phyloP scores from a whole-genome alignment of 1,140 invertebrate species.

The Drosophila pseudoananassae region DNA sequence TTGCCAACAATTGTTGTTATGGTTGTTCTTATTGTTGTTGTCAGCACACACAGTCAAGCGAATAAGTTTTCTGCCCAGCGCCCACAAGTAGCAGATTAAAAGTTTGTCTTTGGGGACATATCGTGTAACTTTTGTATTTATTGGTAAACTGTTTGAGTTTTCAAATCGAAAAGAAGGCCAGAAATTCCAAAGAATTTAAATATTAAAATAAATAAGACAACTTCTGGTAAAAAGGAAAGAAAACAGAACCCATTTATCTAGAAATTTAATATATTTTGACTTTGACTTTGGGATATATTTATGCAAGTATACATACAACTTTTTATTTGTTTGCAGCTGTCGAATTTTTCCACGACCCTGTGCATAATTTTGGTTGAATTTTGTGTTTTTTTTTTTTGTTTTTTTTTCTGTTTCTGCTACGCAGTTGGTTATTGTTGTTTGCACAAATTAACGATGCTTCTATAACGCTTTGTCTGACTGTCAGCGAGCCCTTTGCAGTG shows the following conservation, averaged over 20 bases:
- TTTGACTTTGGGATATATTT: conserved; percentile 39
- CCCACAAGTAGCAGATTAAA: conserved; percentile 45
- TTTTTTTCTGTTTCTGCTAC: neutral
- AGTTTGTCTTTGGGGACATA: conserved; percentile 30
- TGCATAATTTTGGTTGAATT: conserved; percentile 46
- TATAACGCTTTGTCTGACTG: conserved; percentile 44
- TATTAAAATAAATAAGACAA: neutral
- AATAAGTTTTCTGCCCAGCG: conserved; percentile 49
- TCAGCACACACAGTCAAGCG: conserved; percentile 44
- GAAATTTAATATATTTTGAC: conserved; percentile 60
- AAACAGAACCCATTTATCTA: conserved; percentile 49
- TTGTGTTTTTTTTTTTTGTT: neutral
- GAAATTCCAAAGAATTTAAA: neutral
- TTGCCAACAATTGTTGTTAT: conserved; percentile 38
- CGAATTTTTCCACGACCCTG: conserved; percentile 38
- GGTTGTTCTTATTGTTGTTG: neutral
- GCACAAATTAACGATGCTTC: conserved; percentile 79
- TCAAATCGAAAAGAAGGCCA: neutral
- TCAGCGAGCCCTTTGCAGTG: conserved; percentile 6
- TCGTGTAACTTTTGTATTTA: conserved; percentile 26
- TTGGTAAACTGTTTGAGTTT: conserved; percentile 44
- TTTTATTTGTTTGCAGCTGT: conserved; percentile 52
- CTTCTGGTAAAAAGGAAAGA: no score
- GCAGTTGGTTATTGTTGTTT: conserved; percentile 61
- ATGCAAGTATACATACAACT: conserved; percentile 33